Evolutionary conservation across 1,140 invertebrate genomes (phyloP).

Genomic region (Lasioglossum albipes): DNA sequence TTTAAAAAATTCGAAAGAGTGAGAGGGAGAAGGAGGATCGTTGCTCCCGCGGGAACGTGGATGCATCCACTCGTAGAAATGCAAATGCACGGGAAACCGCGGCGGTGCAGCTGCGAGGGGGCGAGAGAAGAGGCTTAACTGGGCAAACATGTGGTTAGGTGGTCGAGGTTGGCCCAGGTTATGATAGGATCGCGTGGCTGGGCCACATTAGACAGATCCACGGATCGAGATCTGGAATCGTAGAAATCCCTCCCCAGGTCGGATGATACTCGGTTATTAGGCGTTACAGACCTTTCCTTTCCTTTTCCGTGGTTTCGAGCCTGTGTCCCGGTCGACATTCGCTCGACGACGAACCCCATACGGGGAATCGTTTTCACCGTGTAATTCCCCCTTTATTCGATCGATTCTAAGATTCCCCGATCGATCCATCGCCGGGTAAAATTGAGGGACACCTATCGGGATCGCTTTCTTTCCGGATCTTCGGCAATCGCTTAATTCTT

Average conservation of each 20-base stretch:
- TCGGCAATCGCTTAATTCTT: background rate
- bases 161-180: constrained; percentile 72
- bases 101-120: background rate
- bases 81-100: background rate
- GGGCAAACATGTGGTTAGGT: constrained; percentile 69
- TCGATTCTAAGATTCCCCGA: constrained; percentile 34
- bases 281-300: constrained; percentile 42
- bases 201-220: constrained; percentile 73
- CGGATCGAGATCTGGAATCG: constrained; percentile 67
- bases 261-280: constrained; percentile 67
- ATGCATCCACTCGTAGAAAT: background rate
- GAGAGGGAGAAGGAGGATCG: background rate
- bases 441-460: constrained; percentile 29
- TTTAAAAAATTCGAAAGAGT: background rate
- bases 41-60: background rate
- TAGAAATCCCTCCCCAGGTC: constrained; percentile 51
- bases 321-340: background rate
- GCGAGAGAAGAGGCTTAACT: constrained; percentile 54
- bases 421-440: constrained; percentile 1
- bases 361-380: constrained; percentile 28
- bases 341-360: no score
- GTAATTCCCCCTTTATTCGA: constrained; percentile 32
- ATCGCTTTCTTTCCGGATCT: constrained; percentile 16
- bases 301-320: constrained; percentile 27
- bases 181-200: constrained; percentile 78